A percentile compares a stretch with the other conserved stretches of the same genome.
phyloP scores from a whole-genome alignment of 2,797 vertebrate genomes.

The Eptatretus atami region DNA sequence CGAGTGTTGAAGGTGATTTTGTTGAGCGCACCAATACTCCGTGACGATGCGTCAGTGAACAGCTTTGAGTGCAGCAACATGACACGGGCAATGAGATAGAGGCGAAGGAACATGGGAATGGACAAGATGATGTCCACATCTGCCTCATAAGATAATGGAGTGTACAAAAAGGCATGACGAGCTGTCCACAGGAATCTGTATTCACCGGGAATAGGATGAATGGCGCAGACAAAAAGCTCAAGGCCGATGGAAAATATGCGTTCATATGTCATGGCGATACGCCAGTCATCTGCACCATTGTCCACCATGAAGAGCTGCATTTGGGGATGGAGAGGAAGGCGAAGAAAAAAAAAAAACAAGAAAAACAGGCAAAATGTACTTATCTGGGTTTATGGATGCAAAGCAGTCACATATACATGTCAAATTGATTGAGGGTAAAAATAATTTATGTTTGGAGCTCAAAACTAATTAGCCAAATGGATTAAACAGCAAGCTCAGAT shows the following conservation, averaged over 20 bases:
- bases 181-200: constrained; percentile 52
- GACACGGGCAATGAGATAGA: constrained; percentile 65
- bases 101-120: constrained; percentile 72
- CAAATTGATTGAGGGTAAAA: no score
- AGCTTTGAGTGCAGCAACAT: constrained; percentile 78
- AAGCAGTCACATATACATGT: no score
- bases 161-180: constrained; percentile 36
- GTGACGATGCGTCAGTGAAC: constrained; percentile 63
- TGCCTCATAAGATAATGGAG: constrained; percentile 27
- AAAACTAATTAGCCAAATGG: no score
- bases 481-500: no score
- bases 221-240: constrained; percentile 53
- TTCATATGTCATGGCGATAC: constrained; percentile 61
- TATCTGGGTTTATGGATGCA: background rate
- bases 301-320: constrained; percentile 79
- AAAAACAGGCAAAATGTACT: background rate
- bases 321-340: background rate
- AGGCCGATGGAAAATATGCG: constrained; percentile 39
- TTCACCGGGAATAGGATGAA: constrained; percentile 66
- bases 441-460: no score
- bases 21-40: constrained; percentile 76
- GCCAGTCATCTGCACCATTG: constrained; percentile 67
- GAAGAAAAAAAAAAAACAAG: background rate
- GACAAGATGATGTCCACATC: constrained; percentile 63
- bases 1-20: constrained; percentile 83